Conservation (phyloP, 2,797 vertebrate species). For the Gastrophryne carolinensis region DNA sequence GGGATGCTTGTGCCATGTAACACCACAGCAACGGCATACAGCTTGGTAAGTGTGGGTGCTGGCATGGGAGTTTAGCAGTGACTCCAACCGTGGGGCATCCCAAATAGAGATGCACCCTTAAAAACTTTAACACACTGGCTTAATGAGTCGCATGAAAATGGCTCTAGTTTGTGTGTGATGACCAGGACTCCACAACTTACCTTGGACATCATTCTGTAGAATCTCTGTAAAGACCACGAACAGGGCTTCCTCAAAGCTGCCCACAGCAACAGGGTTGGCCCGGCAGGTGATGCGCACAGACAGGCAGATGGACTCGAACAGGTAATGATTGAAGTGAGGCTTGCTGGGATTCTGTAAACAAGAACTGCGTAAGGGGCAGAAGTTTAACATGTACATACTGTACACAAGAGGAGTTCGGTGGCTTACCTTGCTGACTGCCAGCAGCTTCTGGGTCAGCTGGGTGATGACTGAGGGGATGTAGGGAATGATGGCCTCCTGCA, state of each 20-base stretch:
- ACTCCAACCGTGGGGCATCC: too few relatives aligned
- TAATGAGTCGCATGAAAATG: too few relatives aligned
- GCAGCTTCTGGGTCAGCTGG: slow-evolving; percentile 94
- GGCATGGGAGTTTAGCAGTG: too few relatives aligned
- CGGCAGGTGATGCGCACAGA: slow-evolving; percentile 96
- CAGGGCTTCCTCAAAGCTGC: slow-evolving; percentile 94
- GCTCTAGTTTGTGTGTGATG: too few relatives aligned
- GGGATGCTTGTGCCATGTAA: too few relatives aligned
- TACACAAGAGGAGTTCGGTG: too few relatives aligned
- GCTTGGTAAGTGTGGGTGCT: too few relatives aligned
- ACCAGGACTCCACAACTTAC: slow-evolving; percentile 66
- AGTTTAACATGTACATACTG: not conserved
- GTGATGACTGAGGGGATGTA: slow-evolving; percentile 94
- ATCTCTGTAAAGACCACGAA: slow-evolving; percentile 98
- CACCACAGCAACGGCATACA: too few relatives aligned
- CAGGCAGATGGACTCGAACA: slow-evolving; percentile 97
- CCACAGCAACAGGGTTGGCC: slow-evolving; percentile 83
- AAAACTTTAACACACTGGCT: too few relatives aligned
- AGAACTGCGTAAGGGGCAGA: not conserved
- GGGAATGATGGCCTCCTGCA: slow-evolving; percentile 93
- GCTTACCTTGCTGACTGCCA: slow-evolving; percentile 94
- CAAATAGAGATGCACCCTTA: too few relatives aligned
- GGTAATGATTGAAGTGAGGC: slow-evolving; percentile 98
- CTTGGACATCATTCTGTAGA: slow-evolving; percentile 94
- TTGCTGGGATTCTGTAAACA: slow-evolving; percentile 93